Conservation (phyloP, 35 echinoderm and acorn worm genomes). For the Eucidaris tribuloides region DNA sequence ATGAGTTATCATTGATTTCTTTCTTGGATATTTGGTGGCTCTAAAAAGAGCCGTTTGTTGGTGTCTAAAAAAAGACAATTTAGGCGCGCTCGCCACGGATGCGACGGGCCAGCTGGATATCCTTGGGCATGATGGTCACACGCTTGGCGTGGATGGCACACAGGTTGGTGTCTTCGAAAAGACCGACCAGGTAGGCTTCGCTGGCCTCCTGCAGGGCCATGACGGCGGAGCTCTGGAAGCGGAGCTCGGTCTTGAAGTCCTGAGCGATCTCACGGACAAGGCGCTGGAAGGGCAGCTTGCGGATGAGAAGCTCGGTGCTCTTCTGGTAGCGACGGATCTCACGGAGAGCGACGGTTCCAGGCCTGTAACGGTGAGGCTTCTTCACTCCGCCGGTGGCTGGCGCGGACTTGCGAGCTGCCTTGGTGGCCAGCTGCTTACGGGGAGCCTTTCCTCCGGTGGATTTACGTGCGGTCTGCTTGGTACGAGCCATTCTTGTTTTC, state of each 20-base stretch:
- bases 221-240: constrained; percentile 91
- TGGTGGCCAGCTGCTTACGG: constrained; percentile 79
- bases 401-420: constrained; percentile 88
- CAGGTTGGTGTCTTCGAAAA: constrained; percentile 85
- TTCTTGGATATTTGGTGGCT: too few relatives aligned
- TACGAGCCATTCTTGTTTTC: constrained; percentile 56
- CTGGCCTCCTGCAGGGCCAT: constrained; percentile 91
- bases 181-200: constrained; percentile 90
- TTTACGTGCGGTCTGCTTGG: constrained; percentile 96
- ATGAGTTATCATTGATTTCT: too few relatives aligned
- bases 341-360: constrained; percentile 83
- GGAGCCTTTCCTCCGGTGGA: constrained; percentile 76
- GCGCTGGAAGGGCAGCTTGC: constrained; percentile 92
- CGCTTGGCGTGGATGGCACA: constrained; percentile 66
- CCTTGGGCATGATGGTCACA: constrained; percentile 62
- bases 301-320: constrained; percentile 96
- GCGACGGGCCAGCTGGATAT: constrained; percentile 59
- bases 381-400: constrained; percentile 94
- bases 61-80: too few relatives aligned
- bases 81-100: constrained; percentile 64
- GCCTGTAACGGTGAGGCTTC: constrained; percentile 93
- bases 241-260: constrained; percentile 97
- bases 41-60: too few relatives aligned
- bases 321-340: constrained; percentile 98
- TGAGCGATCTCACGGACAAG: constrained; percentile 87